Evolutionary conservation across 2,113 vertebrate species (phyloP).

Genomic region (Rhinolophus sinicus): DNA sequence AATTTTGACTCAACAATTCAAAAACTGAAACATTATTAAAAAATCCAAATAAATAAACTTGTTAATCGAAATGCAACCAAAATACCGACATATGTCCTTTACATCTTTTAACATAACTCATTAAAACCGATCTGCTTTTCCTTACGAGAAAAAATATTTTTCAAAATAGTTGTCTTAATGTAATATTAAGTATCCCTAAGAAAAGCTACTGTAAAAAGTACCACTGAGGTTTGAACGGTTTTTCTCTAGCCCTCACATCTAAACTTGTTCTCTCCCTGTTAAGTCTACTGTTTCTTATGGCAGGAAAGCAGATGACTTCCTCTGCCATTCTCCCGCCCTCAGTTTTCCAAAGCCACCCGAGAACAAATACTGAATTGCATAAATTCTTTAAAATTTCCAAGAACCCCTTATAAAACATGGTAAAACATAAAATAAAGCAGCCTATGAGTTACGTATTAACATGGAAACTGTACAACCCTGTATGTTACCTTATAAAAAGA

Average conservation of each 20-base stretch:
- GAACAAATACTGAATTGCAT: not conserved
- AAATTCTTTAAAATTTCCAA: slow-evolving; percentile 24
- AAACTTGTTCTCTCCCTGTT: not conserved
- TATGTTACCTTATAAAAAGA: not conserved
- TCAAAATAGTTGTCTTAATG: not conserved
- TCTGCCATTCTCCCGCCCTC: not conserved
- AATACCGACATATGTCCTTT: slow-evolving; percentile 8
- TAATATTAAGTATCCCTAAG: not conserved
- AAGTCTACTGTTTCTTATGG: not conserved
- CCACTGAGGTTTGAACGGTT: not conserved
- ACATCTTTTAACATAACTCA: not conserved
- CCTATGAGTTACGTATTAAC: not conserved
- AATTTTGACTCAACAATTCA: not conserved
- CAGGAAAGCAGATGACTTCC: not conserved
- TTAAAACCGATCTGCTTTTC: not conserved
- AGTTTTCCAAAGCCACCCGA: not conserved
- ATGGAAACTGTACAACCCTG: not conserved
- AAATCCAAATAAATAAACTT: slow-evolving; percentile 30
- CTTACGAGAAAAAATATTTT: not conserved
- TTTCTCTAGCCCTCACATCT: not conserved
- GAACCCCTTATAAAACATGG: not conserved
- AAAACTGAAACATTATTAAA: slow-evolving; percentile 6
- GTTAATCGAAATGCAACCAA: not conserved
- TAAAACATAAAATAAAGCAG: not conserved
- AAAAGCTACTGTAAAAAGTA: not conserved